A percentile compares a stretch with the other conserved stretches of the same genome.
phyloP scores from a whole-genome alignment of 37 sponge, comb jelly and placozoan genomes.

The Chondrosia reniformis region DNA sequence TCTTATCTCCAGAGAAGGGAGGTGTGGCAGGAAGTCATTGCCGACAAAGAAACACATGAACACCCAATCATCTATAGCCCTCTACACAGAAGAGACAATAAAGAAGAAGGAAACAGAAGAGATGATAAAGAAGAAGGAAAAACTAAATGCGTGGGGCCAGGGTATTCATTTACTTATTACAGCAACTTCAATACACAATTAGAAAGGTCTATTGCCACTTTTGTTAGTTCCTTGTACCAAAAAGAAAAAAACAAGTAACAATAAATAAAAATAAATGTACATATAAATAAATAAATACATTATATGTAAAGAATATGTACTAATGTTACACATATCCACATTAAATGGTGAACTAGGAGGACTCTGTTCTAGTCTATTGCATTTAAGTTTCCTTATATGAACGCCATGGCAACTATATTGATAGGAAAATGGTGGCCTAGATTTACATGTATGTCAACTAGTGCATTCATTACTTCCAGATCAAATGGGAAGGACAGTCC shows the following conservation, averaged over 20 bases:
- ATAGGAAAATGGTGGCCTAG: not conserved
- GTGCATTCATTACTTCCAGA: constrained; percentile 50
- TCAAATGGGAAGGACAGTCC: constrained; percentile 87
- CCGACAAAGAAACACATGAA: constrained; percentile 99
- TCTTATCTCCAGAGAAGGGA: constrained; percentile 95
- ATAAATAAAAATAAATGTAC: not conserved
- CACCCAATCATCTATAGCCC: constrained; percentile 99
- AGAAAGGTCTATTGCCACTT: too few relatives aligned
- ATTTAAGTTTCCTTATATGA: not conserved
- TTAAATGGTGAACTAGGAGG: not conserved
- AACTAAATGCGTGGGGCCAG: too few relatives aligned
- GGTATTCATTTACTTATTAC: too few relatives aligned
- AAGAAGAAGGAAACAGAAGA: not conserved
- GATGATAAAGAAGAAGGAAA: too few relatives aligned
- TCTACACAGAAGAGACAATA: constrained; percentile 35
- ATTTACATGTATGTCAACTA: not conserved
- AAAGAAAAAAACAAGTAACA: too few relatives aligned
- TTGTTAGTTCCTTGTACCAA: too few relatives aligned
- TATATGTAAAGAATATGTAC: not conserved
- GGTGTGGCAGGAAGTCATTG: constrained; percentile 98
- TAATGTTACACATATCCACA: not conserved
- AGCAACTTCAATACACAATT: too few relatives aligned
- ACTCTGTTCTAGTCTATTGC: not conserved
- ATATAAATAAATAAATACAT: not conserved
- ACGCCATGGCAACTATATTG: not conserved